Evolutionary conservation across 37 sponge, comb jelly and placozoan genomes (phyloP).

Genomic region (Ephydatia muelleri): DNA sequence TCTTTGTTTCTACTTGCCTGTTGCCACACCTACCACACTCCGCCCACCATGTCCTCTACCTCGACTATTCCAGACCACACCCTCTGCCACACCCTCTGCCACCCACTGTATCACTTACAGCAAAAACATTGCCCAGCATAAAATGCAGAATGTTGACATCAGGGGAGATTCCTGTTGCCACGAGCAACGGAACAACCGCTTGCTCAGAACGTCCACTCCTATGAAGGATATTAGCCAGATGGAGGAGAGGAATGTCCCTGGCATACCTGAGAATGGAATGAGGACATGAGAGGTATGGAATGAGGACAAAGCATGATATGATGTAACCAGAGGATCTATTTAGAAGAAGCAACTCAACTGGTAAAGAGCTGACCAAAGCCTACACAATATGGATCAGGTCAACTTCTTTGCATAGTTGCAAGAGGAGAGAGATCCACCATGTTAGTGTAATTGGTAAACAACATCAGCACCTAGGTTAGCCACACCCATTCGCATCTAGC

Average conservation of each 20-base stretch:
- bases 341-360: too few relatives aligned
- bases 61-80: background rate
- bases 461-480: too few relatives aligned
- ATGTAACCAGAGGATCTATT: too few relatives aligned
- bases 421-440: too few relatives aligned
- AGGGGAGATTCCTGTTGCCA: slow-evolving; percentile 51
- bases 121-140: slow-evolving; percentile 74
- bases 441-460: too few relatives aligned
- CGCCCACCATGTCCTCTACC: background rate
- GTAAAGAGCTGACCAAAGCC: too few relatives aligned
- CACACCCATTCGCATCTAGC: too few relatives aligned
- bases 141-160: slow-evolving; percentile 48
- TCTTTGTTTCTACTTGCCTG: too few relatives aligned
- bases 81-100: too few relatives aligned
- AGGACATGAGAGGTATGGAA: background rate
- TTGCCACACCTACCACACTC: background rate
- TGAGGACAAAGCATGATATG: too few relatives aligned
- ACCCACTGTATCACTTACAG: slow-evolving; percentile 42
- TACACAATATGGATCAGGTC: too few relatives aligned
- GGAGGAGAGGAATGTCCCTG: slow-evolving; percentile 69
- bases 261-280: slow-evolving; percentile 7
- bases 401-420: too few relatives aligned
- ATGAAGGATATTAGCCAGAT: slow-evolving; percentile 79
- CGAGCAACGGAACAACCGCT: slow-evolving; percentile 43
- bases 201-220: slow-evolving; percentile 50